Percentiles rank a stretch among this genome's conserved stretches.
These are phyloP conservation scores for Molossus molossus DNA, from an alignment of 2,797 vertebrate genomes.

Conservation along the genomic window DNA sequence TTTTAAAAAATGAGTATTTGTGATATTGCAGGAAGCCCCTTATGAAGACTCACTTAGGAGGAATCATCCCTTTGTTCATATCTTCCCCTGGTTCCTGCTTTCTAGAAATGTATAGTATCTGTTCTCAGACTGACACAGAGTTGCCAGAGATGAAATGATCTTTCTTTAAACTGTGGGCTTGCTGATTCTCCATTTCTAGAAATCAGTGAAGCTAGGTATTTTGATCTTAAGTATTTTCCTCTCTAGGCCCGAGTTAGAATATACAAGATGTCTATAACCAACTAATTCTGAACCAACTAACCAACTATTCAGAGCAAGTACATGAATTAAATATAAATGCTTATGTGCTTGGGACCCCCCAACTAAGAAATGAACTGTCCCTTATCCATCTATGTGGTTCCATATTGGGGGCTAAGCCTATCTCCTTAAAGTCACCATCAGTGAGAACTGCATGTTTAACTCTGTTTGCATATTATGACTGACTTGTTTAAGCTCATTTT, in stretches of 20 bases:
- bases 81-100: constrained; percentile 48
- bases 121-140: neutral
- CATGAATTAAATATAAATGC: neutral
- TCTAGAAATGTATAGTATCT: constrained; percentile 6
- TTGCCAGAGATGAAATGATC: constrained; percentile 42
- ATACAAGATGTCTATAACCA: neutral
- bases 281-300: neutral
- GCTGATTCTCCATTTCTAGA: constrained; percentile 32
- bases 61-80: constrained; percentile 6
- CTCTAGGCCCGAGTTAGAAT: constrained; percentile 14
- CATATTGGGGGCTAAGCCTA: neutral
- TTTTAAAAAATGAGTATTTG: neutral
- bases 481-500: neutral
- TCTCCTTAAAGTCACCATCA: neutral
- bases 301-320: neutral
- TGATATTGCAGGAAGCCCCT: neutral
- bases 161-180: constrained; percentile 44
- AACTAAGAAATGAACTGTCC: neutral
- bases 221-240: constrained; percentile 30
- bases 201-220: constrained; percentile 12
- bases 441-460: neutral
- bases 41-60: constrained; percentile 10
- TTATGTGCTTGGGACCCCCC: neutral
- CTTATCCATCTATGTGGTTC: constrained; percentile 4
- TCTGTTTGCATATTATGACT: neutral